Percentiles rank a stretch among this genome's conserved stretches.
These are phyloP conservation scores for Nipponacmea schrenckii DNA, from an alignment of 2,888 invertebrate genomes.

Conservation along the genomic window DNA sequence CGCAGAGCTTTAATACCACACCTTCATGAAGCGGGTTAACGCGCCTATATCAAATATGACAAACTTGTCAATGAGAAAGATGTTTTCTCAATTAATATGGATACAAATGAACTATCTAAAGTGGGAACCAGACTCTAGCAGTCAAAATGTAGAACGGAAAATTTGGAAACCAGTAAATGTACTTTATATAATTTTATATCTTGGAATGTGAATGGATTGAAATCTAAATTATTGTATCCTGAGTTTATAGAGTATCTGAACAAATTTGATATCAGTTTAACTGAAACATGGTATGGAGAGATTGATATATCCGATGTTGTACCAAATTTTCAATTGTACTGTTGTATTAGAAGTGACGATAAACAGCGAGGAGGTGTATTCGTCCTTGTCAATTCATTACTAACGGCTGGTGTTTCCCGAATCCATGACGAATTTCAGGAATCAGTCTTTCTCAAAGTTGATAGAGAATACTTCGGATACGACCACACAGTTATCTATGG, in stretches of 20 bases:
- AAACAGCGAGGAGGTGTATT: not conserved
- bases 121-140: too few relatives aligned
- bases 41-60: not conserved
- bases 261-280: not conserved
- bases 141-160: too few relatives aligned
- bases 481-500: not conserved
- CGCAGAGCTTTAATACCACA: not conserved
- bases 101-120: not conserved
- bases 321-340: not conserved
- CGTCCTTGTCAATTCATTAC: not conserved
- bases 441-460: not conserved
- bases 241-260: not conserved
- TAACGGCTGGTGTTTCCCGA: not conserved
- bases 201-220: slow-evolving; percentile 1
- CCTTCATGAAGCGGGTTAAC: not conserved
- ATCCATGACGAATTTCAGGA: not conserved
- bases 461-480: not conserved
- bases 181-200: not conserved
- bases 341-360: not conserved
- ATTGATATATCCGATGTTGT: not conserved
- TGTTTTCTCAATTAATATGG: slow-evolving; percentile 5
- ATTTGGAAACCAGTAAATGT: not conserved
- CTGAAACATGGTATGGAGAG: not conserved
- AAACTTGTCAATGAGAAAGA: not conserved
- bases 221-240: not conserved